phyloP scores from a whole-genome alignment of 2,888 invertebrate species.

The Onthophagus sagittarius region DNA sequence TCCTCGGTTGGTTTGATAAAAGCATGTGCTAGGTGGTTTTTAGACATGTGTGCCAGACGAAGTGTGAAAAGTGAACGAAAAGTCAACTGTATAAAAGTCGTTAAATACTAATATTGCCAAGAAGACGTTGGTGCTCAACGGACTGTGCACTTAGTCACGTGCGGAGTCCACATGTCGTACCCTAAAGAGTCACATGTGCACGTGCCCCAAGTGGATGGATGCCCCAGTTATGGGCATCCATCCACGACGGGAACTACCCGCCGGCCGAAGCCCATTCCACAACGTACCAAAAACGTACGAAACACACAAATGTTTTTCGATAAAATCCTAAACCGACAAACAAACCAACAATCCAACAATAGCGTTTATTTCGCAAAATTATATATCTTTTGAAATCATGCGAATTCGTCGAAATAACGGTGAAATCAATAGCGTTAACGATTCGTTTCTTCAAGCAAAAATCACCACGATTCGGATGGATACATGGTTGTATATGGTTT shows the following conservation, averaged over 20 bases:
- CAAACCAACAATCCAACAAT: background rate
- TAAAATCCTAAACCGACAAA: background rate
- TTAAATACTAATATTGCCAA: conserved; percentile 29
- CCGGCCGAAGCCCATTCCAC: background rate
- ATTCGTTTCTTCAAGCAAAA: background rate
- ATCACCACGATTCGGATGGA: background rate
- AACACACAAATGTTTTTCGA: too few relatives aligned
- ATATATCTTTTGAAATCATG: background rate
- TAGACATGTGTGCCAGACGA: conserved; percentile 7
- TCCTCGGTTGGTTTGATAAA: background rate
- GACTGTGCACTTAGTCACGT: conserved; percentile 29
- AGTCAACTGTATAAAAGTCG: conserved; percentile 24
- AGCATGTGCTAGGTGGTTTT: background rate
- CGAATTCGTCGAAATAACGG: background rate
- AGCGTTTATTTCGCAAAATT: background rate
- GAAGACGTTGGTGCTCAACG: conserved; percentile 32
- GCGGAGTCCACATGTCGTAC: conserved; percentile 33
- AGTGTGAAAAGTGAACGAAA: conserved; percentile 5
- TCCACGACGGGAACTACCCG: conserved; percentile 1
- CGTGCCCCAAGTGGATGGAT: background rate
- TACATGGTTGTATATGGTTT: background rate
- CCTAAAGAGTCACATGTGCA: conserved; percentile 8
- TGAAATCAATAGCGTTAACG: background rate
- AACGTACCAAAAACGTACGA: background rate
- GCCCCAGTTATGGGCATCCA: background rate